Evolutionary conservation across 2,888 invertebrate genomes (phyloP), one percentile per base, ranked within the genome.

Genomic region (Clanis bilineata): DNA sequence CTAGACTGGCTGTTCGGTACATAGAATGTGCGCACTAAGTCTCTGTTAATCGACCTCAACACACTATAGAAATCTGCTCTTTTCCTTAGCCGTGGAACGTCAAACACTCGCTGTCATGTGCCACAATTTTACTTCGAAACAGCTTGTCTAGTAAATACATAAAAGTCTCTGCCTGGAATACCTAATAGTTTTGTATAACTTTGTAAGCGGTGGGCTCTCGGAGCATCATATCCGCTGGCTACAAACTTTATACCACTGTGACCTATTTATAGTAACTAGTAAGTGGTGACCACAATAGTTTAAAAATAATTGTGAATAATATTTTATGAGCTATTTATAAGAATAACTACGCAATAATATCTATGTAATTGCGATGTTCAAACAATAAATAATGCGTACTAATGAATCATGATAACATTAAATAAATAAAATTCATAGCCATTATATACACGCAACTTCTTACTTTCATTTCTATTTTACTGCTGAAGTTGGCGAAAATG

Each of bases 171-270:
- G n/a, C 43, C 25, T 44, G 60, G 64, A 62, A 68, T 65, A 65
- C 62, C 64, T 39, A 67, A 68, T n/a, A 68, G 65, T 66, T 67
- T 67, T 68, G 69, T 66, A 60, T 39, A 64, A 65, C 64, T 64
- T 61, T 61, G 64, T 64, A 67, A 71, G 71, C 65, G 57, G 47
- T 67, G 65, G 69, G 65, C 69, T 66, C 67, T 32, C 32, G 41
- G 67, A 67, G 65, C 58, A 66, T 64, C 69, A 68, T 70, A 72
- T 76, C 75, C 73, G 72, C 62, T 70, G 69, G 66, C 71, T 67
- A 65, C 62, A 68, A 74, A 74, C 74, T 77, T 73, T 69, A 74
- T 69, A 76, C 69, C 66, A 70, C 72, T 66, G 72, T 76, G 74
- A 76, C 76, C 77, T 61, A 70, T 55, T 68, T 71, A 39, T n/a